Evolutionary conservation across 1,140 invertebrate species (phyloP).

Genomic region (Ostrea edulis): DNA sequence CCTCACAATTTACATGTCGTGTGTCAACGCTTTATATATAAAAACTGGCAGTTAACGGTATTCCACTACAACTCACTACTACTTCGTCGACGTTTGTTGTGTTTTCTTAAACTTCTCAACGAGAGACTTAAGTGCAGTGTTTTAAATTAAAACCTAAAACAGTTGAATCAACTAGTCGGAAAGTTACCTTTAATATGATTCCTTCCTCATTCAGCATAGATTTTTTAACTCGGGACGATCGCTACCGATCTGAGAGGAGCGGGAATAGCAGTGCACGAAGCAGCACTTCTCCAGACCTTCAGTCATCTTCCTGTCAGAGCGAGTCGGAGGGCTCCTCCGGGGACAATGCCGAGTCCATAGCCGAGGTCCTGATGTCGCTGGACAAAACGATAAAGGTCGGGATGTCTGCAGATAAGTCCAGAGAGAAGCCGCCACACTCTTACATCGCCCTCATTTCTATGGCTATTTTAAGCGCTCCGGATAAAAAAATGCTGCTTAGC

Average conservation of each 20-base stretch:
- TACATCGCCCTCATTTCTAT: constrained; percentile 86
- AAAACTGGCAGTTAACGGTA: constrained; percentile 5
- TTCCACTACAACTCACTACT: neutral
- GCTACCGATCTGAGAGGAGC: neutral
- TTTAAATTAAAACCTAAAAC: neutral
- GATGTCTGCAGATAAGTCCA: neutral
- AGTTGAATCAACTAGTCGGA: too few species aligned
- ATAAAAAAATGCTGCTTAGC: constrained; percentile 78
- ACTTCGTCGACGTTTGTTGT: neutral
- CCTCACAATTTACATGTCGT: neutral
- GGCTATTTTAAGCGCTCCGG: constrained; percentile 84
- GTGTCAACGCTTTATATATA: constrained; percentile 1
- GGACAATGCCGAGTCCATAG: constrained; percentile 57
- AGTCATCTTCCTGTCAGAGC: constrained; percentile 29
- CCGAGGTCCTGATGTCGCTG: constrained; percentile 52
- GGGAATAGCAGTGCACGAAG: neutral
- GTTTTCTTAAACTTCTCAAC: too few species aligned
- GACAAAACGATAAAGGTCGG: constrained; percentile 53
- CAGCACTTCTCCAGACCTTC: constrained; percentile 35
- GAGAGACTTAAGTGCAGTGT: neutral
- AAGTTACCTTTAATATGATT: neutral
- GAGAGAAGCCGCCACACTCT: constrained; percentile 82
- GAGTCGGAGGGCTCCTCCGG: constrained; percentile 42
- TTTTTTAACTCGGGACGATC: constrained; percentile 43
- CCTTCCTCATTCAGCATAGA: constrained; percentile 52